These are phyloP conservation scores for Arctocebus calabarensis DNA, from an alignment of 2,797 vertebrate genomes.

Conservation along the genomic window DNA sequence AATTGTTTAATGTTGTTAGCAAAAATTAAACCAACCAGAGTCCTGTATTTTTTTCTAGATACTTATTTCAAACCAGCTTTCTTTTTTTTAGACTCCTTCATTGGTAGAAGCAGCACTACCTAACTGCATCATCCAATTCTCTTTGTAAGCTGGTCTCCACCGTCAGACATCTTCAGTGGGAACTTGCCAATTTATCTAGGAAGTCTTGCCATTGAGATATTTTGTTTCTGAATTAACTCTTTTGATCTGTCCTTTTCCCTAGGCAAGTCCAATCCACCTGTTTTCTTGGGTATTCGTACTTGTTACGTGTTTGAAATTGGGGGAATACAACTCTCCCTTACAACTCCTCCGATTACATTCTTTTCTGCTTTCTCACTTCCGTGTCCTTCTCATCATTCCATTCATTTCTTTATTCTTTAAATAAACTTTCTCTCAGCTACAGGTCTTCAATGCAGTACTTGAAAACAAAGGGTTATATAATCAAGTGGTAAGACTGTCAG, in stretches of 20 bases:
- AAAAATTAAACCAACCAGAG: background rate
- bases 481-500: background rate
- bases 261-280: background rate
- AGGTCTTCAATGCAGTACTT: background rate
- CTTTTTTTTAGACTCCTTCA: background rate
- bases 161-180: background rate
- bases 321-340: background rate
- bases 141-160: background rate
- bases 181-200: background rate
- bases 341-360: background rate
- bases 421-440: background rate
- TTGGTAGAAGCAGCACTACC: background rate
- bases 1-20: background rate
- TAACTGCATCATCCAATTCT: background rate
- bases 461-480: background rate
- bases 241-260: background rate
- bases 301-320: background rate
- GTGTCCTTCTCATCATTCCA: background rate
- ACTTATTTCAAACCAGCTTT: slow-evolving; percentile 19
- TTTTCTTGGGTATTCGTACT: background rate
- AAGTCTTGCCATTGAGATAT: background rate
- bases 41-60: background rate
- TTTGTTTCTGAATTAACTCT: background rate
- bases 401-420: slow-evolving; percentile 39
- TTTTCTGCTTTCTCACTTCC: background rate